Percentiles rank a stretch among this genome's conserved stretches.
Evolutionary conservation across 2,888 invertebrate species (phyloP).

Genomic region (Campopleginae sp.): DNA sequence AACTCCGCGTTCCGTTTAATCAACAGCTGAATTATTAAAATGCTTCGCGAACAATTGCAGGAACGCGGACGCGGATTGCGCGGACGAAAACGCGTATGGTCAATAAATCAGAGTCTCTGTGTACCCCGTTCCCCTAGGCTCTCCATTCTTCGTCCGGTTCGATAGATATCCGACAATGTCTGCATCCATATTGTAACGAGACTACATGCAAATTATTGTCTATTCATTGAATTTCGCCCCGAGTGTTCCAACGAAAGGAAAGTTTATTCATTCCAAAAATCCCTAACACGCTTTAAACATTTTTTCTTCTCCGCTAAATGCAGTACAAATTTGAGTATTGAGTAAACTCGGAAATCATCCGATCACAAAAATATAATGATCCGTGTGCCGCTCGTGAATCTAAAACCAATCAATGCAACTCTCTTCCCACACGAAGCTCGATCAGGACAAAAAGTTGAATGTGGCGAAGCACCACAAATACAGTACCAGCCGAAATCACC

Average conservation of each 20-base stretch:
- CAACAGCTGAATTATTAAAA: constrained; percentile 83
- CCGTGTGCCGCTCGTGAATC: not conserved
- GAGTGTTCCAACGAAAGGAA: not conserved
- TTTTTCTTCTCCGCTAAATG: not conserved
- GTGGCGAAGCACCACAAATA: not conserved
- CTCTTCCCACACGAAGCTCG: not conserved
- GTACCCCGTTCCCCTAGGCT: constrained; percentile 62
- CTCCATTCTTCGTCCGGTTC: constrained; percentile 24
- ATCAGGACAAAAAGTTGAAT: not conserved
- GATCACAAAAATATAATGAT: not conserved
- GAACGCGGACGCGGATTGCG: constrained; percentile 42
- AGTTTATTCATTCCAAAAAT: not conserved
- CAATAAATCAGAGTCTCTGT: constrained; percentile 80
- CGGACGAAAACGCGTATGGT: constrained; percentile 72
- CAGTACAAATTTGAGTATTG: no score
- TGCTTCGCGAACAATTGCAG: constrained; percentile 79
- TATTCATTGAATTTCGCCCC: constrained; percentile 13
- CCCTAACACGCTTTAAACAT: not conserved
- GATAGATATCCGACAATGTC: constrained; percentile 53
- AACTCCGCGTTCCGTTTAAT: constrained; percentile 80
- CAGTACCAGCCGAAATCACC: constrained; percentile 29
- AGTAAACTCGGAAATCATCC: no score
- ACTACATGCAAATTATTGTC: constrained; percentile 28
- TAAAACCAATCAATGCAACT: not conserved
- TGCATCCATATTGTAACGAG: constrained; percentile 36